phyloP scores from a whole-genome alignment of 1,140 invertebrate species.

The Sogatella furcifera region DNA sequence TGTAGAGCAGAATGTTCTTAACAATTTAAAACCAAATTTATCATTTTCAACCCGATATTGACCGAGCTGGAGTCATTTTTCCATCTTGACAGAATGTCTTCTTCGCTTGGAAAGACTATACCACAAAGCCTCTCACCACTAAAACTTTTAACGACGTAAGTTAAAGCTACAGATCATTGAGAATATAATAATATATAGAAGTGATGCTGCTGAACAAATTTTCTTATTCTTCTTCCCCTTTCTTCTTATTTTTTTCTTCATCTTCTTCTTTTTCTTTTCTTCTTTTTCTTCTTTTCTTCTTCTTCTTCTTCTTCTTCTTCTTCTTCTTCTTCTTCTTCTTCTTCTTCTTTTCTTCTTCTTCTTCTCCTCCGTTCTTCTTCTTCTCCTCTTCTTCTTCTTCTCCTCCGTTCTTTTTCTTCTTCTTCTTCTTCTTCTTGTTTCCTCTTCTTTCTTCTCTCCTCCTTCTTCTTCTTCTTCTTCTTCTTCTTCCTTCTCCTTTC shows the following conservation, averaged over 20 bases:
- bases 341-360: neutral
- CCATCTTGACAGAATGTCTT: too few species aligned
- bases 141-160: neutral
- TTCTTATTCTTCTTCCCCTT: too few species aligned
- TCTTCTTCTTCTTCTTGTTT: neutral
- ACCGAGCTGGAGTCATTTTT: too few species aligned
- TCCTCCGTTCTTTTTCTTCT: neutral
- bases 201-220: neutral
- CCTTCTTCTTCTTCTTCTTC: neutral
- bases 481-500: neutral
- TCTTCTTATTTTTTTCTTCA: neutral
- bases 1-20: too few species aligned
- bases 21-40: too few species aligned
- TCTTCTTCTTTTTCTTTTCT: neutral
- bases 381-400: neutral
- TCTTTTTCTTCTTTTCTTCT: neutral
- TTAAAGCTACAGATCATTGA: neutral
- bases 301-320: neutral
- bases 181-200: neutral
- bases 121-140: neutral
- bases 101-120: too few species aligned
- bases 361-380: neutral
- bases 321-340: neutral
- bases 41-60: too few species aligned
- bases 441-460: neutral